Evolutionary conservation across 2,797 vertebrate species (phyloP), one percentile per base, ranked within the genome.

Genomic region (Amblyopsis hoosieri): DNA sequence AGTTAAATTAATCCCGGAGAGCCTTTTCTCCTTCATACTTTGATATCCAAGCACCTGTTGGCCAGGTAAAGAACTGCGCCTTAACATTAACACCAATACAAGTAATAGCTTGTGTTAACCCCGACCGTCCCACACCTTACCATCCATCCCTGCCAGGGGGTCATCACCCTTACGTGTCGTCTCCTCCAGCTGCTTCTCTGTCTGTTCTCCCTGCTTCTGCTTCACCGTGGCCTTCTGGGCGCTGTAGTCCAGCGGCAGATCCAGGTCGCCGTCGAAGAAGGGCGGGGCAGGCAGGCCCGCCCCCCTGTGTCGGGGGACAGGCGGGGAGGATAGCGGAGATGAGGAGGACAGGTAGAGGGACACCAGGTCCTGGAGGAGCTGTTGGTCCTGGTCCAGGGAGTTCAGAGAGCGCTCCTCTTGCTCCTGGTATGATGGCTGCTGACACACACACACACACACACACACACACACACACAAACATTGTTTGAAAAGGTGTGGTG

Each of bases 301-400:
- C 54, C 77, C 89, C 54, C 76, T 80, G 64, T 87, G 83, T 53
- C 50, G 84, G 17, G 87, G 84, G 80, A 79, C 72, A 4, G 74
- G 60, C 8, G 71, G 62, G 1, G 79, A 73, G 0, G 79, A 74
- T 0, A 81, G 62, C 8, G 83, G 82, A 7, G 83, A 79, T 4
- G 85, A 69, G 1, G 81, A 66, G 42, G 81, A 75, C 60, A 96
- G 81, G 57, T 94, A 94, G 48, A 95, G 83, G 48, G 94, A 90
- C 29, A 94, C 84, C 68, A 96, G 81, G 68, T 95, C 92, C 80
- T 96, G 94, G 79, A 97, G 93, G 59, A 96, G 86, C 84, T 94
- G 94, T 3, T 83, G 76, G 79, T 91, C 89, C 51, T 69, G 67
- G 76, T 88, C 86, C 70, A 81, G 88, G 45, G 89, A 81, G 85